phyloP scores from a whole-genome alignment of 2,888 invertebrate species.

The Ecliptopera silaceata region DNA sequence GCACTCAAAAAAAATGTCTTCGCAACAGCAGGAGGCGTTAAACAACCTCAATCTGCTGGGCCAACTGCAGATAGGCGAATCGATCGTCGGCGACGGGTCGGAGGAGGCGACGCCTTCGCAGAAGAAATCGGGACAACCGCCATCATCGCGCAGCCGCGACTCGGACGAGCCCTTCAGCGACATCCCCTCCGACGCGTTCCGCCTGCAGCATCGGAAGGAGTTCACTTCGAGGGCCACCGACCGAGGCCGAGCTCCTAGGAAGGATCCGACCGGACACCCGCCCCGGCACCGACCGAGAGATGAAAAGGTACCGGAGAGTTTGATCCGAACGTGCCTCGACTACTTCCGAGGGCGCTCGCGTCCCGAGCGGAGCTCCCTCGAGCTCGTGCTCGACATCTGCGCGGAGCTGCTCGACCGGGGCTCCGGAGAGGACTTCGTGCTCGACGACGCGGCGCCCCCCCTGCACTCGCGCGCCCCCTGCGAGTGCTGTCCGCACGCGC shows the following conservation, averaged over 20 bases:
- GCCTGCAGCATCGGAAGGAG: slow-evolving; percentile 21
- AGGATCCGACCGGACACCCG: slow-evolving; percentile 1
- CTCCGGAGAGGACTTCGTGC: neutral
- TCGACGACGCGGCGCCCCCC: neutral
- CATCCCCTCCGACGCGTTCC: slow-evolving; percentile 40
- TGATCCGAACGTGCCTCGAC: neutral
- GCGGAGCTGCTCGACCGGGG: slow-evolving; percentile 3
- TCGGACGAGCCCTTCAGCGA: slow-evolving; percentile 34
- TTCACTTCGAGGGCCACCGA: neutral
- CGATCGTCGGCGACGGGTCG: neutral
- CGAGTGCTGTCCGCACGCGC: neutral
- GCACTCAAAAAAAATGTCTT: too few species aligned
- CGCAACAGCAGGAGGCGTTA: slow-evolving; percentile 7
- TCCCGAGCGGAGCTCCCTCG: neutral
- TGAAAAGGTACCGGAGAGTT: too few species aligned
- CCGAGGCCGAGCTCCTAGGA: slow-evolving; percentile 4
- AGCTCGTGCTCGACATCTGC: slow-evolving; percentile 5
- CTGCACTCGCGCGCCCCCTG: neutral
- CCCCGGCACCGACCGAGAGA: neutral
- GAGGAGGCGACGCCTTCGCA: too few species aligned
- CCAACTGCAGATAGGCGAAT: slow-evolving; percentile 20
- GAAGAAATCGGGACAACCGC: too few species aligned
- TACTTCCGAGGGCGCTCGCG: slow-evolving; percentile 8
- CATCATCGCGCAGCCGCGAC: neutral
- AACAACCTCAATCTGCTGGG: slow-evolving; percentile 38